Conservation (phyloP, 2,113 vertebrate genomes). For the Dasyprocta punctata region DNA sequence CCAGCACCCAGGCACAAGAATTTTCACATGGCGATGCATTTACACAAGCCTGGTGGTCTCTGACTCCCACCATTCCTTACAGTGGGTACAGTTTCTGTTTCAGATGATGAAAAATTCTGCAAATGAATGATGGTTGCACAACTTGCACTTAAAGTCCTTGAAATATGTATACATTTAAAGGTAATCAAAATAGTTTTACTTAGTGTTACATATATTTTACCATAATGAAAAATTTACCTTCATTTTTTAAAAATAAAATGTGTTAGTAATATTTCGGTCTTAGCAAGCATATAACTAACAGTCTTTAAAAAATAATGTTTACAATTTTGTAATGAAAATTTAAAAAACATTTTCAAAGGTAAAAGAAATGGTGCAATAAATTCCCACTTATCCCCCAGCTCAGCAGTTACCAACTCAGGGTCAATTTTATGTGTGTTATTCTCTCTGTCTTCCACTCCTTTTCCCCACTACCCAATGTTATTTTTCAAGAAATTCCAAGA, state of each 20-base stretch:
- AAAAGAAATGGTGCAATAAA: not conserved
- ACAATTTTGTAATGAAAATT: slow-evolving; percentile 10
- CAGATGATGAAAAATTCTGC: not conserved
- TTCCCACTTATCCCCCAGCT: not conserved
- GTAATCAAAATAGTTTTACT: not conserved
- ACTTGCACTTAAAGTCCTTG: not conserved
- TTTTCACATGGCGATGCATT: not conserved
- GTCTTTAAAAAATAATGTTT: slow-evolving; percentile 16
- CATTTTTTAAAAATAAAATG: not conserved
- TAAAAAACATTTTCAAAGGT: slow-evolving; percentile 1
- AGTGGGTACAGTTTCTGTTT: not conserved
- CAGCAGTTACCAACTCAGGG: not conserved
- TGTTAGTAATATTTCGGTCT: slow-evolving; percentile 4
- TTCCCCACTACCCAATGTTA: not conserved
- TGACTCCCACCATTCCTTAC: not conserved
- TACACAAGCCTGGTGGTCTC: not conserved
- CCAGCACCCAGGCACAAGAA: not conserved
- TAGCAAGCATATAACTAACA: not conserved
- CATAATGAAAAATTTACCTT: not conserved
- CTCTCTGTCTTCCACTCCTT: not conserved
- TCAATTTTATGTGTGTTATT: not conserved
- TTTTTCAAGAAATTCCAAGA: slow-evolving; percentile 37
- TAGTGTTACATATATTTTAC: not conserved
- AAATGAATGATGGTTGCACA: not conserved
- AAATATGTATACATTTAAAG: not conserved